Percentiles rank a stretch among this genome's conserved stretches.
These are phyloP conservation scores for Tokudaia tokunoshimensis DNA, from an alignment of 2,797 vertebrate species.

Conservation along the genomic window DNA sequence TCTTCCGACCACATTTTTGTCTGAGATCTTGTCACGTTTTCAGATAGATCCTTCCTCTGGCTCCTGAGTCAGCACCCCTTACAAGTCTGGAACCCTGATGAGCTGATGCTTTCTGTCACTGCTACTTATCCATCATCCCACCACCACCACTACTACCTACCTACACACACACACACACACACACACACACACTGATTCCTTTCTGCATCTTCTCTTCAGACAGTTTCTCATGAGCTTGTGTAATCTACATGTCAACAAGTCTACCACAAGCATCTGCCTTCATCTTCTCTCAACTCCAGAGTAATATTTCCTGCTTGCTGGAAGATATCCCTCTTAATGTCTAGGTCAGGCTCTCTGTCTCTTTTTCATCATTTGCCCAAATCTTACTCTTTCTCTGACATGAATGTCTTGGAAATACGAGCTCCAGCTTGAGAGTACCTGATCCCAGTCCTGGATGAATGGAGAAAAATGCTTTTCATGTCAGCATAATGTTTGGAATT, in stretches of 20 bases:
- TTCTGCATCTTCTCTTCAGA: neutral
- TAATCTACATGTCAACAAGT: neutral
- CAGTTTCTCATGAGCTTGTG: neutral
- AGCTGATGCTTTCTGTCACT: neutral
- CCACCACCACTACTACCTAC: no score
- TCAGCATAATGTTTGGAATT: no score
- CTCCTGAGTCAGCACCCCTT: neutral
- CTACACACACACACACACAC: no score
- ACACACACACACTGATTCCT: no score
- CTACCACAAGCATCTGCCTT: no score
- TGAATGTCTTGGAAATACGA: neutral
- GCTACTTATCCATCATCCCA: no score
- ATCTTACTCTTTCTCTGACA: neutral
- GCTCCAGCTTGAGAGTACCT: neutral
- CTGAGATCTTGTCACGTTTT: neutral
- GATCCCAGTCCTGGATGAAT: neutral
- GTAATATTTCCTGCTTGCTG: neutral
- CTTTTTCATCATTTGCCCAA: neutral
- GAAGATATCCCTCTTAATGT: neutral
- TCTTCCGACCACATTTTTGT: neutral
- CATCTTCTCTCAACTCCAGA: neutral
- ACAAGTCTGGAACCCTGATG: neutral
- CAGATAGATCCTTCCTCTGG: neutral
- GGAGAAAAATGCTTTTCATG: neutral
- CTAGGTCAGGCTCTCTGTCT: neutral